These are phyloP conservation scores for Ophraella communa DNA, from an alignment of 2,888 invertebrate genomes.

Conservation along the genomic window DNA sequence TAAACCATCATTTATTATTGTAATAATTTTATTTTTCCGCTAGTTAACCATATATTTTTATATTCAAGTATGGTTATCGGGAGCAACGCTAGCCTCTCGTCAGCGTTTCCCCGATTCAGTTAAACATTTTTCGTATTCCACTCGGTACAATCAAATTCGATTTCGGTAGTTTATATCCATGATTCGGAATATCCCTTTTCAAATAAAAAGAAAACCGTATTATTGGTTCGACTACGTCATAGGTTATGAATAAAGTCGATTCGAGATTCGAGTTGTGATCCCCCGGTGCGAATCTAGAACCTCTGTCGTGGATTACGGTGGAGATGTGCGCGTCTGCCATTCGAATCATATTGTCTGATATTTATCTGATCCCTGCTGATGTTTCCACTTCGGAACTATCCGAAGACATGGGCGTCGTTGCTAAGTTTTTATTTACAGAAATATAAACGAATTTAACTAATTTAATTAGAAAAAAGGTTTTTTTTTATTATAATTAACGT, in stretches of 20 bases:
- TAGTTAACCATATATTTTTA: too few relatives aligned
- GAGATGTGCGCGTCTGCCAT: conserved; percentile 53
- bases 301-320: conserved; percentile 53
- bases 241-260: conserved; percentile 51
- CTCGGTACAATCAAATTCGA: neutral
- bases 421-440: neutral
- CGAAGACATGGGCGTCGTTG: conserved; percentile 7
- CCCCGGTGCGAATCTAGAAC: conserved; percentile 53
- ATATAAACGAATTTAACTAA: too few relatives aligned
- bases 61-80: too few relatives aligned
- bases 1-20: too few relatives aligned
- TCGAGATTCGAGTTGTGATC: conserved; percentile 43
- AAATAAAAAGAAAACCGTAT: conserved; percentile 30
- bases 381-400: conserved; percentile 44
- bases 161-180: conserved; percentile 8
- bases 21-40: too few relatives aligned
- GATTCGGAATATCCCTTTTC: conserved; percentile 11
- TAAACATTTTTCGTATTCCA: neutral
- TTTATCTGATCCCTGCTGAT: conserved; percentile 54
- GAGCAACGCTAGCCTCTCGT: too few relatives aligned
- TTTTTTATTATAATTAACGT: too few relatives aligned
- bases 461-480: too few relatives aligned
- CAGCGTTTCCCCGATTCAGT: too few relatives aligned
- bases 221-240: conserved; percentile 39
- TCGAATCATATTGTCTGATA: conserved; percentile 57